Evolutionary conservation across 2,113 vertebrate species (phyloP), one percentile per base, ranked within the genome.

Genomic region (Osmerus mordax): DNA sequence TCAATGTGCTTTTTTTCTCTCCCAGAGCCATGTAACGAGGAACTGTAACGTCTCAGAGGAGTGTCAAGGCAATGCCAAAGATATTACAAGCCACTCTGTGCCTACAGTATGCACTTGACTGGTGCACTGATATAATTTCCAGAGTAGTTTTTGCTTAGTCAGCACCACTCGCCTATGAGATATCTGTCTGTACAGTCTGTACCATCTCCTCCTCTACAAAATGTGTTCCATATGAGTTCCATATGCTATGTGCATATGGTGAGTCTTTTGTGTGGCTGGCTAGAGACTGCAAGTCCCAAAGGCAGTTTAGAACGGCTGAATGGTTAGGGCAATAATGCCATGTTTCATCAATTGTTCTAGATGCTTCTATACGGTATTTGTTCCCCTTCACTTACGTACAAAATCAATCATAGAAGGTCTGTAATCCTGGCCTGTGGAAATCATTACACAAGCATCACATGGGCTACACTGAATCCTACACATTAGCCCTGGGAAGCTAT

Each of bases 311-410:
- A 32, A 54, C 28, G 70, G 62, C 53, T 58, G 67, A 60, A 19
- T 51, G 63, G 47, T 41, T 51, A 62, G 23, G 52, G 60, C 32
- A 55, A 13, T 54, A n/a, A 21, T 69, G 65, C 52, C 65, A 70
- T 74, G 61, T 61, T 51, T 77, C 32, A 67, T 77, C 72, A 67
- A 41, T 52, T 52, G 75, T 82, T 68, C 66, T 67, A 69, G 67
- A 13, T 64, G 64, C 12, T 25, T 61, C 25, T 69, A 47, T 58
- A 47, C 4, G 67, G 66, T 53, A 47, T 65, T 60, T 60, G 41
- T 47, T 59, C 25, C 28, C 23, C 47, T 21, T 64, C 47, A 65
- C 62, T 65, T 70, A 51, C 56, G 29, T 59, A 64, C 63, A 56
- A 74, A 77, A 67, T 55, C 56, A 63, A 67, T 71, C 41, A 51